Percentiles rank a stretch among this genome's conserved stretches.
These are phyloP conservation scores for Melanophora roralis DNA, from an alignment of 2,888 invertebrate species.

Conservation along the genomic window DNA sequence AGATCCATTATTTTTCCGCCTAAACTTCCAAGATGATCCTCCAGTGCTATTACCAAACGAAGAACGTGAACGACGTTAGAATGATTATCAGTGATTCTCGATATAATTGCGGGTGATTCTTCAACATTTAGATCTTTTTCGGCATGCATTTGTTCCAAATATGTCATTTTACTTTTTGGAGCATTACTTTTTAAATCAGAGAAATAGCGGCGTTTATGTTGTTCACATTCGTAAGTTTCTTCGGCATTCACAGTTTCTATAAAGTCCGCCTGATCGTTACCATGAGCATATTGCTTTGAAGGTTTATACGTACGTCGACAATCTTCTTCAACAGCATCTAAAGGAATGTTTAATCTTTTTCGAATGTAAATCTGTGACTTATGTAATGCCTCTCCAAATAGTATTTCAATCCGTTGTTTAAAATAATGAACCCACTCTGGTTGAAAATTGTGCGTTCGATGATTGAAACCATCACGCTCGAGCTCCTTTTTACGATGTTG, in stretches of 20 bases:
- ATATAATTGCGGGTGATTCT: not conserved
- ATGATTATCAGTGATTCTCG: slow-evolving; percentile 70
- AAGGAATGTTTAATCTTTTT: slow-evolving; percentile 53
- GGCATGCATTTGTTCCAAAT: not conserved
- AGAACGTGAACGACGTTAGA: slow-evolving; percentile 81
- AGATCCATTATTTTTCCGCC: slow-evolving; percentile 86
- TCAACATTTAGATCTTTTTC: not conserved
- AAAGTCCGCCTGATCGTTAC: not conserved
- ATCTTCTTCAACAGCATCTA: slow-evolving; percentile 59
- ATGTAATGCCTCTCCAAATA: slow-evolving; percentile 84
- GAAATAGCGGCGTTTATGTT: not conserved
- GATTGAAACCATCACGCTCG: slow-evolving; percentile 77
- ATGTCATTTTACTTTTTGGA: not conserved
- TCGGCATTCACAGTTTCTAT: not conserved
- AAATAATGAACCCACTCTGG: slow-evolving; percentile 90
- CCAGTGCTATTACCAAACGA: slow-evolving; percentile 85
- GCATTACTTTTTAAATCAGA: not conserved
- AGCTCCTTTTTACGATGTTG: slow-evolving; percentile 85
- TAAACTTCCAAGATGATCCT: slow-evolving; percentile 86
- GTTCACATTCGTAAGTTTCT: not conserved
- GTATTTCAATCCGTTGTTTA: slow-evolving; percentile 85
- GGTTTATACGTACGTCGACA: slow-evolving; percentile 5
- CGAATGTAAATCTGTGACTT: slow-evolving; percentile 57
- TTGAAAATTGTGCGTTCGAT: slow-evolving; percentile 86
- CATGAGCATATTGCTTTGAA: not conserved